Percentiles rank a stretch among this genome's conserved stretches.
These are phyloP conservation scores for zebrafish (Danio rerio) DNA, from an alignment of 2,113 vertebrate genomes.

Conservation along the genomic window DNA sequence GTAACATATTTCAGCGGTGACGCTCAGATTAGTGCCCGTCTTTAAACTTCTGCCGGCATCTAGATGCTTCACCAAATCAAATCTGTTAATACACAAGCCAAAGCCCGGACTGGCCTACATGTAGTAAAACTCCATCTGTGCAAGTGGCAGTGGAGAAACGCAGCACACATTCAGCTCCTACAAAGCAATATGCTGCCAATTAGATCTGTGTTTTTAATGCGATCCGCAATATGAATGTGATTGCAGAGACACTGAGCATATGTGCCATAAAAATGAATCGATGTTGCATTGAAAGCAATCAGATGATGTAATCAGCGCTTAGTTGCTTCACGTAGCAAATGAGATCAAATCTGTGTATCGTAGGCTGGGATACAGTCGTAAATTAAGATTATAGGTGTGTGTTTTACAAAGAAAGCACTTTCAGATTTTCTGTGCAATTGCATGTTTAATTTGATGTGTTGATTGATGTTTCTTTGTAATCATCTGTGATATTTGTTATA, in stretches of 20 bases:
- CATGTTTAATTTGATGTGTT: too few species aligned
- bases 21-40: slow-evolving; percentile 31
- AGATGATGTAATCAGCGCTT: neutral
- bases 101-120: slow-evolving; percentile 56
- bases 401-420: too few species aligned
- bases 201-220: neutral
- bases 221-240: neutral
- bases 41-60: slow-evolving; percentile 47
- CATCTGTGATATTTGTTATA: too few species aligned
- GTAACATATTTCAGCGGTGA: neutral
- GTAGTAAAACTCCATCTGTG: slow-evolving; percentile 46
- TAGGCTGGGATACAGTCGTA: too few species aligned
- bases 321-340: neutral
- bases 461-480: too few species aligned
- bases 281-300: neutral
- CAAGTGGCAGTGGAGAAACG: neutral
- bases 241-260: neutral
- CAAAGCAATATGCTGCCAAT: slow-evolving; percentile 46
- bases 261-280: neutral
- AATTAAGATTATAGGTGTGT: too few species aligned
- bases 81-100: slow-evolving; percentile 59
- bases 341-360: neutral
- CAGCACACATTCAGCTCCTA: slow-evolving; percentile 38
- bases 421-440: too few species aligned
- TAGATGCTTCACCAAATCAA: slow-evolving; percentile 47